Percentiles rank a stretch among this genome's conserved stretches.
Conservation (phyloP, 2,888 invertebrate genomes). For the Deilephila porcellus region DNA sequence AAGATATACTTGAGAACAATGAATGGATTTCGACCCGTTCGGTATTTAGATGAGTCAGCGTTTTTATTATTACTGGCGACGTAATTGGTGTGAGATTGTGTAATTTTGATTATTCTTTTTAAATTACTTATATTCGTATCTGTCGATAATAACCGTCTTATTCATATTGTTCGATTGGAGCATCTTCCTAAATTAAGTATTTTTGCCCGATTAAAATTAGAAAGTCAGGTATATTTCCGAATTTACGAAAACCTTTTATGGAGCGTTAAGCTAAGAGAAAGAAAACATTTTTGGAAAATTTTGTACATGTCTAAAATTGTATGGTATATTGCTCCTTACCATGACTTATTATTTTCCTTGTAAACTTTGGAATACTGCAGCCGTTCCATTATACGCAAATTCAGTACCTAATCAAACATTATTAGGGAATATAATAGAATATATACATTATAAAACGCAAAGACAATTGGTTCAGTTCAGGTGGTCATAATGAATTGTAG, state of each 20-base stretch:
- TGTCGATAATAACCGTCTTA: too few species aligned
- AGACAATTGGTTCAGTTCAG: conserved; percentile 35
- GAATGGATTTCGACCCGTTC: neutral
- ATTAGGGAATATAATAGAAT: neutral
- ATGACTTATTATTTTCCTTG: neutral
- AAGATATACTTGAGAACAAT: neutral
- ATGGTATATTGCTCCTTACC: neutral
- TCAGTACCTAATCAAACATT: neutral
- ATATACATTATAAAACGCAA: conserved; percentile 4
- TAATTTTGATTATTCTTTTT: too few species aligned
- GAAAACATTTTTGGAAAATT: neutral
- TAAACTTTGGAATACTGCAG: neutral
- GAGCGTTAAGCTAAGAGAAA: too few species aligned
- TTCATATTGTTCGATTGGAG: too few species aligned
- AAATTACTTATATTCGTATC: too few species aligned
- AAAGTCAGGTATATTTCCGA: too few species aligned
- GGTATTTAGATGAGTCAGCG: conserved; percentile 1
- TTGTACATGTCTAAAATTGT: neutral
- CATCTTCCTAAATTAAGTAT: too few species aligned
- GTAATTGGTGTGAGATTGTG: too few species aligned
- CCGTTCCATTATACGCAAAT: neutral
- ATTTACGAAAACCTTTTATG: too few species aligned
- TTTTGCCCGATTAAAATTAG: too few species aligned
- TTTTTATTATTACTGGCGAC: neutral
- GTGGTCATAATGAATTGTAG: conserved; percentile 43